These are phyloP conservation scores for Eulemur coronatus DNA, from an alignment of 2,797 vertebrate species.

Conservation along the genomic window DNA sequence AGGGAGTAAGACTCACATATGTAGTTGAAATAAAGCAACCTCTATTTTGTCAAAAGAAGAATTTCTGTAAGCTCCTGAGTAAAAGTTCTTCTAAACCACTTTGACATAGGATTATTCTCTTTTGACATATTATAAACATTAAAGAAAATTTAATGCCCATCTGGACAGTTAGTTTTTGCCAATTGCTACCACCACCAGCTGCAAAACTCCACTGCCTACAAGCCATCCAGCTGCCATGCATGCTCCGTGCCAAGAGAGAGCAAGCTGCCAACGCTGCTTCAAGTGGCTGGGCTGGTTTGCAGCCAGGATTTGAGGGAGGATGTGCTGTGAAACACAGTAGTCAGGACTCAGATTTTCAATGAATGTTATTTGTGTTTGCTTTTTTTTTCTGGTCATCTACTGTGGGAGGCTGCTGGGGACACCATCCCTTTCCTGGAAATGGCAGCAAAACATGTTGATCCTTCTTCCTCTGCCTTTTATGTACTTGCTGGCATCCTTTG, in stretches of 20 bases:
- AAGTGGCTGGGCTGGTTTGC: constrained; percentile 67
- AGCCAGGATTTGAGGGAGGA: constrained; percentile 60
- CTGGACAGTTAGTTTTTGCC: constrained; percentile 82
- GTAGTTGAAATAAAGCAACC: constrained; percentile 26
- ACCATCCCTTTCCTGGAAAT: constrained; percentile 72
- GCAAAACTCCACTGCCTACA: constrained; percentile 81
- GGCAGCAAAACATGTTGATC: constrained; percentile 46
- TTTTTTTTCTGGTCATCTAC: constrained; percentile 44
- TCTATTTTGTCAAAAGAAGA: constrained; percentile 62
- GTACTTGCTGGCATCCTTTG: constrained; percentile 54
- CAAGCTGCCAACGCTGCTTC: constrained; percentile 72
- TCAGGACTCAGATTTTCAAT: constrained; percentile 45
- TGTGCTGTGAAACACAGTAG: constrained; percentile 64
- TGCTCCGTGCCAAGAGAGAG: constrained; percentile 75
- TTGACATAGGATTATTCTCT: constrained; percentile 81
- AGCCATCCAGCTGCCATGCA: constrained; percentile 81
- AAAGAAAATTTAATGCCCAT: constrained; percentile 85
- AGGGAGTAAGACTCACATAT: not conserved
- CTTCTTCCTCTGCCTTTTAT: constrained; percentile 67
- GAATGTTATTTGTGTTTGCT: constrained; percentile 32
- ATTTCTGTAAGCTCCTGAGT: constrained; percentile 69
- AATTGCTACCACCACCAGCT: constrained; percentile 83
- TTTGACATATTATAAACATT: constrained; percentile 83
- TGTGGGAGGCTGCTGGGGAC: constrained; percentile 66
- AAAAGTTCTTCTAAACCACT: constrained; percentile 76